Conservation (phyloP, 2,797 vertebrate genomes). For the Pampus argenteus region DNA sequence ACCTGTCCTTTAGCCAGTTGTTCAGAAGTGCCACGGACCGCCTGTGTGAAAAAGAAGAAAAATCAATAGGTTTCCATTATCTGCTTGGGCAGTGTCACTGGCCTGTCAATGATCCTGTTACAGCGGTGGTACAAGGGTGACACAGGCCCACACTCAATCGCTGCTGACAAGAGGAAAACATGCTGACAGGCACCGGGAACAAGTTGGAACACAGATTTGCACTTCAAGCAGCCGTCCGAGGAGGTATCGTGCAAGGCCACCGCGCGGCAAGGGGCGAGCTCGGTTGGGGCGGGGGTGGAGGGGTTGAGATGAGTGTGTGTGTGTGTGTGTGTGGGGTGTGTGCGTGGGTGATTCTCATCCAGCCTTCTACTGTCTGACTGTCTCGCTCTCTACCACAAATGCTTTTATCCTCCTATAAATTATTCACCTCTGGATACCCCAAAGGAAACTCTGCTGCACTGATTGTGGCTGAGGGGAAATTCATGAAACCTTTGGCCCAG, state of each 20-base stretch:
- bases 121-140: conserved; percentile 81
- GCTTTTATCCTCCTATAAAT: conserved; percentile 88
- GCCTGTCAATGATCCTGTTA: conserved; percentile 99
- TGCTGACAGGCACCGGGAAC: conserved; percentile 92
- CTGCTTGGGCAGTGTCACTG: conserved; percentile 95
- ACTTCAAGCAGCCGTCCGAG: conserved; percentile 88
- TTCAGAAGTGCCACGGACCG: conserved; percentile 87
- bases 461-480: conserved; percentile 85
- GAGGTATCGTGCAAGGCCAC: conserved; percentile 84
- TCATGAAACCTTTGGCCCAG: conserved; percentile 69
- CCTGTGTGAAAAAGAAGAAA: conserved; percentile 76
- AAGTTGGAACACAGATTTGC: conserved; percentile 96
- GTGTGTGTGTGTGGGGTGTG: conserved; percentile 7
- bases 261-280: conserved; percentile 78
- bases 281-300: conserved; percentile 65
- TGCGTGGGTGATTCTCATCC: conserved; percentile 39
- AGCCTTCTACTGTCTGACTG: conserved; percentile 76
- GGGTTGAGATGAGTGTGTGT: conserved; percentile 23
- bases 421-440: conserved; percentile 88
- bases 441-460: conserved; percentile 85
- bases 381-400: conserved; percentile 71
- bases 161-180: conserved; percentile 97
- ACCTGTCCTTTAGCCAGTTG: conserved; percentile 84
- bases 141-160: conserved; percentile 89
- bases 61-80: conserved; percentile 99